Conservation (phyloP, 92 coral and sea anemone species). For the Parazoanthus atlanticus region DNA sequence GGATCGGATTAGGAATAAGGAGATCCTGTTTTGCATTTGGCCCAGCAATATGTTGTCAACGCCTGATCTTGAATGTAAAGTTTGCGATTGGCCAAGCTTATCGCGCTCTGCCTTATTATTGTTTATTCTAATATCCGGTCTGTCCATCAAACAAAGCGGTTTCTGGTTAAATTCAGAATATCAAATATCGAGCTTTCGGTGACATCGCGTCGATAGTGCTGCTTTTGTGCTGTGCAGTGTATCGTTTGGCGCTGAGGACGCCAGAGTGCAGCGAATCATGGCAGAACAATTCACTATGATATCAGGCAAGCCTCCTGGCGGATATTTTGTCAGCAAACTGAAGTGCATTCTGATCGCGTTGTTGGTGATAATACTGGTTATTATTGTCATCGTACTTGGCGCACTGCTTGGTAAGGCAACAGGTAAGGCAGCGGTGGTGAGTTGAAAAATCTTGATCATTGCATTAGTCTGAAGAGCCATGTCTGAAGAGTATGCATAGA, state of each 20-base stretch:
- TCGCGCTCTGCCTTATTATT: background rate
- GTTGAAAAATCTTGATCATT: background rate
- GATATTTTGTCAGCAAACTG: constrained; percentile 4
- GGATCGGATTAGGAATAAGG: too few relatives aligned
- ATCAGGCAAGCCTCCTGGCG: constrained; percentile 2
- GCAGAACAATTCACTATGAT: constrained; percentile 10
- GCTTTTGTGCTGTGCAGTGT: background rate
- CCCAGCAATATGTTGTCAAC: background rate
- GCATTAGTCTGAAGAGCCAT: background rate
- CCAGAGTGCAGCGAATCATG: background rate
- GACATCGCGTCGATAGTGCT: background rate
- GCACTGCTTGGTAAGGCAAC: constrained; percentile 19
- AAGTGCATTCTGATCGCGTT: constrained; percentile 25
- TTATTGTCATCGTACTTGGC: constrained; percentile 23
- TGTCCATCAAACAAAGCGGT: background rate
- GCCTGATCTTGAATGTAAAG: background rate
- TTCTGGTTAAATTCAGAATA: background rate
- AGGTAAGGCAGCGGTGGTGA: background rate
- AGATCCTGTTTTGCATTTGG: too few relatives aligned
- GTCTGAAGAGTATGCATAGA: too few relatives aligned
- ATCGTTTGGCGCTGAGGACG: constrained; percentile 4
- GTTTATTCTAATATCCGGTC: background rate
- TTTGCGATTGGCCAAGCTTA: background rate
- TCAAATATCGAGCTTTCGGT: background rate
- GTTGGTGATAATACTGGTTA: constrained; percentile 1